A percentile compares a stretch with the other conserved stretches of the same genome.
These are phyloP conservation scores for Lepidochrysops patricia DNA, from an alignment of 2,888 invertebrate genomes.

Conservation along the genomic window DNA sequence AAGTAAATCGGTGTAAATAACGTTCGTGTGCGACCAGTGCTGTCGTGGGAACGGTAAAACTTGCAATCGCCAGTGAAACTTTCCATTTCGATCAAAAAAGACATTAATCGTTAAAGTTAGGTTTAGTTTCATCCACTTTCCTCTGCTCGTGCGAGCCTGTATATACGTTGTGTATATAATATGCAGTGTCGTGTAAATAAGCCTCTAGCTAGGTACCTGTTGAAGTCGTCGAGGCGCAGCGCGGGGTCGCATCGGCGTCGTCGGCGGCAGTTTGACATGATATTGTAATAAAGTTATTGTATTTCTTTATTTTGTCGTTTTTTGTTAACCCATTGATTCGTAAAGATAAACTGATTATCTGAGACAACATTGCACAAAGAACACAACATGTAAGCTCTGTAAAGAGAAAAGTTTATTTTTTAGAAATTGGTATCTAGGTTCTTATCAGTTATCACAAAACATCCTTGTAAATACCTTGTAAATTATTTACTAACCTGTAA, in stretches of 20 bases:
- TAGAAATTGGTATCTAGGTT: too few relatives aligned
- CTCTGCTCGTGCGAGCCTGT: neutral
- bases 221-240: neutral
- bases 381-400: too few relatives aligned
- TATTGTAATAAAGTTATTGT: slow-evolving; percentile 5
- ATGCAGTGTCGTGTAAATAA: neutral
- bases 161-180: neutral
- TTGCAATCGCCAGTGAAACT: neutral
- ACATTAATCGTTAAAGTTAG: neutral
- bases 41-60: neutral
- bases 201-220: neutral
- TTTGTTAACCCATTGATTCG: neutral
- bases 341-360: too few relatives aligned
- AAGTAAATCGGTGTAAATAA: neutral
- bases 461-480: too few relatives aligned
- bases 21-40: neutral
- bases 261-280: neutral
- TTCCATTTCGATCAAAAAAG: neutral
- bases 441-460: too few relatives aligned
- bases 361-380: too few relatives aligned
- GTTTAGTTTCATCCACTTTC: neutral
- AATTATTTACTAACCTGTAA: too few relatives aligned
- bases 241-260: neutral
- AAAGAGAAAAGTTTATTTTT: neutral
- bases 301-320: neutral